phyloP scores from a whole-genome alignment of 2,113 vertebrate species.

The Ciconia boyciana region DNA sequence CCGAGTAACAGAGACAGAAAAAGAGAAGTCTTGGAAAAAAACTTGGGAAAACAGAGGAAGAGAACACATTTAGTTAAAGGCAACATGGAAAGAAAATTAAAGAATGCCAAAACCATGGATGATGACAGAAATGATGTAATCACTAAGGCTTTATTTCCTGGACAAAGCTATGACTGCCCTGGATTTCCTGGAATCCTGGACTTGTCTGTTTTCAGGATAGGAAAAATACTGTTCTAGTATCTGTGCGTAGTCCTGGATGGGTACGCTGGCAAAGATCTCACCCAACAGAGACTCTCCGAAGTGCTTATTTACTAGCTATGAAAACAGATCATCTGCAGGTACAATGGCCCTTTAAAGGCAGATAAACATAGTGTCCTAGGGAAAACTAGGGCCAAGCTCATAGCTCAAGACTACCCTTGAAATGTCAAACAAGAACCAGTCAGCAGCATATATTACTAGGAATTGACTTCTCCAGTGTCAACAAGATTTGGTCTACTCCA shows the following conservation, averaged over 20 bases:
- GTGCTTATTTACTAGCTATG: background rate
- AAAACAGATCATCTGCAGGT: background rate
- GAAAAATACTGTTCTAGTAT: background rate
- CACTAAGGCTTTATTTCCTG: background rate
- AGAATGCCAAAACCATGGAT: background rate
- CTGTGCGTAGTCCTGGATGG: background rate
- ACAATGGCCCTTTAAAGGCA: background rate
- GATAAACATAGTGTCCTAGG: background rate
- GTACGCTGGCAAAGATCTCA: background rate
- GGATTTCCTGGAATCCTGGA: background rate
- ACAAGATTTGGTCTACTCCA: background rate
- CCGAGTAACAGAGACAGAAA: background rate
- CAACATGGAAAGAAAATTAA: conserved; percentile 35
- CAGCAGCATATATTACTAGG: background rate
- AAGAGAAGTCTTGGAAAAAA: background rate
- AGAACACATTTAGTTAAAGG: conserved; percentile 10
- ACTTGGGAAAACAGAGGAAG: background rate
- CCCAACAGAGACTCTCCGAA: background rate
- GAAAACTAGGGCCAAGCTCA: background rate
- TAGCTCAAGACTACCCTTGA: background rate
- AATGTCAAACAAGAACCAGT: background rate
- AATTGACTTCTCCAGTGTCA: background rate
- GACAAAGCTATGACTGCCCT: background rate
- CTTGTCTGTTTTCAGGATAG: background rate
- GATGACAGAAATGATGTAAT: background rate